Conservation (phyloP, 2,113 vertebrate species). For the Porphyrio hochstetteri region DNA sequence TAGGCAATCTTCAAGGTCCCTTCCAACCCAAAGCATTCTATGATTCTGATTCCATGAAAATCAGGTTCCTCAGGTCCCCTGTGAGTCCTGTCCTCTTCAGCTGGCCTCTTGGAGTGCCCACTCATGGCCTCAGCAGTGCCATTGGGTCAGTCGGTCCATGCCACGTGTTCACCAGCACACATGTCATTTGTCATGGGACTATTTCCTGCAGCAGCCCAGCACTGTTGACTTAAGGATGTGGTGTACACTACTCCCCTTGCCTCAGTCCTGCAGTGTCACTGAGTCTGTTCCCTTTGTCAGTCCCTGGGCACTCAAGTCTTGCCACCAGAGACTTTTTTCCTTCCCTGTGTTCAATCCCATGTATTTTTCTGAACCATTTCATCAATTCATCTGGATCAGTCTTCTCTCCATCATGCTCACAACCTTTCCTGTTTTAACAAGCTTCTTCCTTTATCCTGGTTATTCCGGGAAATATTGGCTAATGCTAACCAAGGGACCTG, state of each 20-base stretch:
- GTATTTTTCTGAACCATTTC: neutral
- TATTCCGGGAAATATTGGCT: neutral
- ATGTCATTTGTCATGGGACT: rapidly evolving
- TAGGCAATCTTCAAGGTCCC: too few relatives aligned
- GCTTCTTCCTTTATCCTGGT: neutral
- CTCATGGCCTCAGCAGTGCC: neutral
- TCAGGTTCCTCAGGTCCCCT: neutral
- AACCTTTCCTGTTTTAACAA: neutral
- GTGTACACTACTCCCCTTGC: rapidly evolving
- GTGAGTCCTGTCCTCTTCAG: neutral
- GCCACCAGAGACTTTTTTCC: neutral
- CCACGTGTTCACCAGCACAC: rapidly evolving
- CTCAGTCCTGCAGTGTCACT: rapidly evolving
- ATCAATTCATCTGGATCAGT: neutral
- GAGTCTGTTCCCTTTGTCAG: neutral
- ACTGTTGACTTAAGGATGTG: neutral
- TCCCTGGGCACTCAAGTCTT: neutral
- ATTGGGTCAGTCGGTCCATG: neutral
- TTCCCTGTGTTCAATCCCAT: neutral
- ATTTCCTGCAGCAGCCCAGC: neutral
- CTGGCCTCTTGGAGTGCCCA: neutral
- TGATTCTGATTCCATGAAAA: neutral
- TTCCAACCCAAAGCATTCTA: too few relatives aligned
- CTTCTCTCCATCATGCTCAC: neutral
- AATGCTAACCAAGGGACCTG: neutral